Evolutionary conservation across 2,113 vertebrate genomes (phyloP), one percentile per base, ranked within the genome.

Genomic region (Myocastor coypus): DNA sequence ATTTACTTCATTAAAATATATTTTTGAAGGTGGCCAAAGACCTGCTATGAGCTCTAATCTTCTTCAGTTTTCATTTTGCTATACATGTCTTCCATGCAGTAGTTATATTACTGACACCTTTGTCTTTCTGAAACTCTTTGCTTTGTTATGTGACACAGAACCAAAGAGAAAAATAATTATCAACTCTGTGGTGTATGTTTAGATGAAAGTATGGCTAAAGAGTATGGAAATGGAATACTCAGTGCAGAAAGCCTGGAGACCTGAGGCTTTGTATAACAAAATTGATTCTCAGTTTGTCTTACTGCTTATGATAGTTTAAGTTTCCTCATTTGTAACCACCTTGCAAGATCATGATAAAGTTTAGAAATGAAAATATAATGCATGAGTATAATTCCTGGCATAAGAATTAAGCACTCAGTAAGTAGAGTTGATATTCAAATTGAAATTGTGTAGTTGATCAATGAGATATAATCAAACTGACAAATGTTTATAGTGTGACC

Each of bases 401-500:
- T 9, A 94, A 55, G 24, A 50, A 17, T 50, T 73, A 80, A 30
- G 11, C 83, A 85, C 12, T 71, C 34, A 94, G 32, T 63, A 92
- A 89, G 77, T 64, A 82, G 42, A 95, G 75, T 71, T n/a, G 59
- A n/a, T 46, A 83, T 84, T 57, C 86, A 3, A 92, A 89, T 92
- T 92, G 32, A 93, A 19, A 63, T 64, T 26, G 14, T 69, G 8
- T 42, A 68, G 63, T 87, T 69, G n/a, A 64, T 40, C 40, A 71
- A 28, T 7, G 4, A 77, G 42, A 1, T 61, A 6, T 75, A 93
- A 83, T 78, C 19, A 88, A 55, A 73, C 32, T 88, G 46, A 92
- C 50, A 92, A 66, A 46, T 46, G 81, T 14, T 87, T 85, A 83
- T 24, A n/a, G 14, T 80, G 28, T 52, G 2, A 3, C 24, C 85